A percentile compares a stretch with the other conserved stretches of the same genome.
Conservation (phyloP, 2,113 vertebrate species). For the Dipodomys merriami region DNA sequence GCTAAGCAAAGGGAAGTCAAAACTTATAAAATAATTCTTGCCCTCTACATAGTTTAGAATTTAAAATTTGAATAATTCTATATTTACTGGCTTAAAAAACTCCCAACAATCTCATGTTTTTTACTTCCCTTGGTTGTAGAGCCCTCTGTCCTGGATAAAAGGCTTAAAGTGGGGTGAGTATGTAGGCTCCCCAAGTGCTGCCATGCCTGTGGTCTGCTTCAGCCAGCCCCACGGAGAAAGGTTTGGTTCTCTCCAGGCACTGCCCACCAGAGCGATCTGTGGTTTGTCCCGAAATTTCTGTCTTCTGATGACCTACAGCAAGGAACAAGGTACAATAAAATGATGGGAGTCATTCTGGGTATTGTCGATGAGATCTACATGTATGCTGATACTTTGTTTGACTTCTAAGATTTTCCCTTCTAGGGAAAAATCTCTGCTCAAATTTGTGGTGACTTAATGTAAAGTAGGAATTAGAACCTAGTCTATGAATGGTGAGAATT, state of each 20-base stretch:
- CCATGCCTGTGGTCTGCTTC: constrained; percentile 97
- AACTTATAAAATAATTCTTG: neutral
- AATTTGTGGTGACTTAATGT: constrained; percentile 8
- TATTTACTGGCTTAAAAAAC: neutral
- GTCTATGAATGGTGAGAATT: neutral
- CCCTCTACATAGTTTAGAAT: neutral
- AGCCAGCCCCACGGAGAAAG: constrained; percentile 96
- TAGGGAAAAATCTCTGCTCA: constrained; percentile 10
- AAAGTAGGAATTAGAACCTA: constrained; percentile 27
- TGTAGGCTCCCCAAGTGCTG: constrained; percentile 96
- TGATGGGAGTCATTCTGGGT: neutral
- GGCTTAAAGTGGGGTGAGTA: constrained; percentile 99
- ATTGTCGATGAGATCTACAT: neutral
- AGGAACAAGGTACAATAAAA: constrained; percentile 93
- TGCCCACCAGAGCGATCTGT: constrained; percentile 97
- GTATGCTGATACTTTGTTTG: neutral
- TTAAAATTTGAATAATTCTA: neutral
- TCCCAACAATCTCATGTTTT: too few relatives aligned
- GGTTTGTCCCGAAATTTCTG: constrained; percentile 97
- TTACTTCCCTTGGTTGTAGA: constrained; percentile 85
- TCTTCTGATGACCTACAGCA: constrained; percentile 99
- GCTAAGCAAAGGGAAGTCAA: neutral
- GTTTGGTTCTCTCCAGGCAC: constrained; percentile 95
- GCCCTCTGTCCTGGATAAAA: constrained; percentile 97
- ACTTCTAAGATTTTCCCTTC: constrained; percentile 7